A percentile compares a stretch with the other conserved stretches of the same genome.
Conservation (phyloP, 2,797 vertebrate species). For the Hephaestus fuliginosus region DNA sequence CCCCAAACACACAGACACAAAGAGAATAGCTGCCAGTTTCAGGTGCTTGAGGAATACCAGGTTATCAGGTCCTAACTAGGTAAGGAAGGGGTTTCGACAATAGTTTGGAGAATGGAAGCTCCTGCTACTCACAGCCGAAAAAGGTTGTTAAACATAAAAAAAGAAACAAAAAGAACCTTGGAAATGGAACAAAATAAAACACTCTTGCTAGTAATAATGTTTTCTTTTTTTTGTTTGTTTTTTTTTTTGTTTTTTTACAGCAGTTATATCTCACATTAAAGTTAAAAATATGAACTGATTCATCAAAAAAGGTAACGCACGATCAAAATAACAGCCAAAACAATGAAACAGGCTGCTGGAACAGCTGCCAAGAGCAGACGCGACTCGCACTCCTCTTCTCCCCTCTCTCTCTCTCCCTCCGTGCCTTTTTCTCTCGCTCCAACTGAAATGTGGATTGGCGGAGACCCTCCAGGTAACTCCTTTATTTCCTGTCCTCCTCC, state of each 20-base stretch:
- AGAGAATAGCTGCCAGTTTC: constrained; percentile 89
- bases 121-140: constrained; percentile 83
- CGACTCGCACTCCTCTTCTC: constrained; percentile 72
- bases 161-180: constrained; percentile 71
- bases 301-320: constrained; percentile 71
- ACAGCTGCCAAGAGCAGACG: constrained; percentile 85
- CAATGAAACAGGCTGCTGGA: constrained; percentile 80
- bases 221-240: constrained; percentile 44
- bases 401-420: constrained; percentile 66
- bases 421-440: constrained; percentile 73
- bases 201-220: constrained; percentile 71
- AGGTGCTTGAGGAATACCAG: constrained; percentile 83
- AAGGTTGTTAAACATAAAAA: constrained; percentile 78
- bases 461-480: constrained; percentile 84
- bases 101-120: constrained; percentile 81
- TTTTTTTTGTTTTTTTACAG: constrained; percentile 68
- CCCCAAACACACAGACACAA: constrained; percentile 84
- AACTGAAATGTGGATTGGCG: constrained; percentile 82
- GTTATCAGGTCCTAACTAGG: constrained; percentile 80
- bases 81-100: constrained; percentile 75
- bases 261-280: constrained; percentile 85
- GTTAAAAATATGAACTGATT: constrained; percentile 79
- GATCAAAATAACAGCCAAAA: constrained; percentile 73
- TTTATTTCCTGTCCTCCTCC: constrained; percentile 81
- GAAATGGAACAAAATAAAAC: constrained; percentile 80